These are phyloP conservation scores for Tetropium fuscum DNA, from an alignment of 2,888 invertebrate genomes.

Conservation along the genomic window DNA sequence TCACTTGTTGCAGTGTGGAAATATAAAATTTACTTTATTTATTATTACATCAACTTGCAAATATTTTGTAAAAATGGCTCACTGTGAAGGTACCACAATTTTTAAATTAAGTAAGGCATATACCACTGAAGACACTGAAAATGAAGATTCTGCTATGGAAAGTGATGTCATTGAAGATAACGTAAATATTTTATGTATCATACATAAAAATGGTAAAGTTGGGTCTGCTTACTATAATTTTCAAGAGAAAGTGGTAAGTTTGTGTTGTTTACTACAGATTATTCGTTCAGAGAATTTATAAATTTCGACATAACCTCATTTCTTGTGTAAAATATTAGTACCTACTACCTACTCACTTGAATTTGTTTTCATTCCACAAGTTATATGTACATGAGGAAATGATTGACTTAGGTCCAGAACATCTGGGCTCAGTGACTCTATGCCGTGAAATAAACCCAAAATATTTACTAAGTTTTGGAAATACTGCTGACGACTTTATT, in stretches of 20 bases:
- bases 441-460: constrained; percentile 73
- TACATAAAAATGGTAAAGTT: constrained; percentile 75
- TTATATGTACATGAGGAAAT: constrained; percentile 77
- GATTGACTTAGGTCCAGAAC: constrained; percentile 74
- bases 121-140: constrained; percentile 18
- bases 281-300: neutral
- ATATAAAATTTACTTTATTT: too few species aligned
- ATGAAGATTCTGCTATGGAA: constrained; percentile 27
- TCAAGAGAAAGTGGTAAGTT: constrained; percentile 72
- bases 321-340: too few species aligned
- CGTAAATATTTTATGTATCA: constrained; percentile 73
- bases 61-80: too few species aligned
- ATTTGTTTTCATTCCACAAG: constrained; percentile 62
- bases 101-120: constrained; percentile 19
- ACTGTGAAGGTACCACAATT: constrained; percentile 1
- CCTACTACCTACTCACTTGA: too few species aligned
- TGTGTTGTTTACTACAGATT: too few species aligned
- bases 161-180: constrained; percentile 15
- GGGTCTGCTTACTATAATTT: constrained; percentile 82
- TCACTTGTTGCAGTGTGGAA: too few species aligned
- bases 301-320: too few species aligned
- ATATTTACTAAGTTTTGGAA: constrained; percentile 69
- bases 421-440: constrained; percentile 70
- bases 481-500: constrained; percentile 68
- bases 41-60: too few species aligned